These are phyloP conservation scores for Eristalinus sepulchralis DNA, from an alignment of 2,888 invertebrate species.

Conservation along the genomic window DNA sequence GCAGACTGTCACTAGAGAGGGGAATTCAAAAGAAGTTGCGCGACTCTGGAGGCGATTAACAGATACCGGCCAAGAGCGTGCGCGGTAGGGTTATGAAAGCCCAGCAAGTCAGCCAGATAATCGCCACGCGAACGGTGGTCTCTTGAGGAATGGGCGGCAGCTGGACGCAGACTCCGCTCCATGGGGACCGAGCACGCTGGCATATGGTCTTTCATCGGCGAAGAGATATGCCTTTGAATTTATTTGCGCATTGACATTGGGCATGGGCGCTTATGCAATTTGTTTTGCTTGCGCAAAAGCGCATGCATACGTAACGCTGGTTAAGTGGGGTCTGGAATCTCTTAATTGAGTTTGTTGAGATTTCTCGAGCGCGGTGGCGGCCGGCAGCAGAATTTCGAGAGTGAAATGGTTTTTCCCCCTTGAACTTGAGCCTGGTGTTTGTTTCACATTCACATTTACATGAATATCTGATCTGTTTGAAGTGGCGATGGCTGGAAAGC, in stretches of 20 bases:
- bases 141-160: constrained; percentile 49
- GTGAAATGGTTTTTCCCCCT: neutral
- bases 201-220: neutral
- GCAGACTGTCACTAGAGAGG: neutral
- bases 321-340: neutral
- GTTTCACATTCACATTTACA: neutral
- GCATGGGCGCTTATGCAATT: constrained; percentile 57
- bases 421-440: neutral
- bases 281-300: constrained; percentile 34
- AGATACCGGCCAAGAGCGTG: neutral
- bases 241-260: constrained; percentile 70
- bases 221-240: constrained; percentile 23
- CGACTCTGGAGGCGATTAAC: constrained; percentile 16
- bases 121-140: constrained; percentile 33
- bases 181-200: neutral
- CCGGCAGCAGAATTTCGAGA: neutral
- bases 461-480: neutral
- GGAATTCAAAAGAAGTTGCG: constrained; percentile 1
- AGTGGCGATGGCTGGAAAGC: neutral
- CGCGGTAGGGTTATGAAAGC: constrained; percentile 19
- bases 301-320: constrained; percentile 12
- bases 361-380: neutral
- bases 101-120: constrained; percentile 40
- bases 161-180: neutral
- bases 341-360: constrained; percentile 24